phyloP scores from a whole-genome alignment of 2,797 vertebrate genomes.

The Margarornis squamiger region DNA sequence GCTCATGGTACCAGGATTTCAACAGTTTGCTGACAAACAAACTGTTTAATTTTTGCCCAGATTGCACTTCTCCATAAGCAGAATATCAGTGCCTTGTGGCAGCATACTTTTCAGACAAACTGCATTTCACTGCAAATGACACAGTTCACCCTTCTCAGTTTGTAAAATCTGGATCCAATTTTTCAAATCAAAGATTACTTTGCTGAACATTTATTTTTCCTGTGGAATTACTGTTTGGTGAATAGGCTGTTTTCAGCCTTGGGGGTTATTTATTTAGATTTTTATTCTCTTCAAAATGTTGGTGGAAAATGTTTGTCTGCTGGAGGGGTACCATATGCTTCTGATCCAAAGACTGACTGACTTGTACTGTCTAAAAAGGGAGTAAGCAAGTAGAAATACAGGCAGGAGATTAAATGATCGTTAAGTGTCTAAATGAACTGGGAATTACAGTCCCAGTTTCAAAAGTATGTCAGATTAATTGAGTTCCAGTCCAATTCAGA shows the following conservation, averaged over 20 bases:
- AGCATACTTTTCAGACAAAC: constrained; percentile 14
- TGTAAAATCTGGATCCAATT: constrained; percentile 75
- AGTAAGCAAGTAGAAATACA: constrained; percentile 21
- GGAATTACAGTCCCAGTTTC: constrained; percentile 5
- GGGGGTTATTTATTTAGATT: constrained; percentile 66
- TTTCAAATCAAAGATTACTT: constrained; percentile 75
- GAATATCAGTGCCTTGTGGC: constrained; percentile 7
- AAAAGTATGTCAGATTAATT: background rate
- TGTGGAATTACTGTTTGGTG: constrained; percentile 67
- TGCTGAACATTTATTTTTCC: constrained; percentile 72
- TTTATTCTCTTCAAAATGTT: constrained; percentile 67
- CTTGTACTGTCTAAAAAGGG: constrained; percentile 30
- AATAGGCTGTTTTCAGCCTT: constrained; percentile 49
- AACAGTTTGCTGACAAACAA: constrained; percentile 28
- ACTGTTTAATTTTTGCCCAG: constrained; percentile 7
- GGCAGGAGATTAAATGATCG: background rate
- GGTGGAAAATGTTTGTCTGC: constrained; percentile 73
- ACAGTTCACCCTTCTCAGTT: constrained; percentile 42
- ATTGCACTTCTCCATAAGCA: background rate
- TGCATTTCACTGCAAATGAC: background rate
- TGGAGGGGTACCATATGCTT: constrained; percentile 59
- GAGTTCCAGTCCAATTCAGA: background rate
- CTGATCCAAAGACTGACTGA: constrained; percentile 43
- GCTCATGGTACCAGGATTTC: background rate
- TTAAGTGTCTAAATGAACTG: background rate